Conservation (phyloP, 2,797 vertebrate genomes). For the Neopelma chrysocephalum region DNA sequence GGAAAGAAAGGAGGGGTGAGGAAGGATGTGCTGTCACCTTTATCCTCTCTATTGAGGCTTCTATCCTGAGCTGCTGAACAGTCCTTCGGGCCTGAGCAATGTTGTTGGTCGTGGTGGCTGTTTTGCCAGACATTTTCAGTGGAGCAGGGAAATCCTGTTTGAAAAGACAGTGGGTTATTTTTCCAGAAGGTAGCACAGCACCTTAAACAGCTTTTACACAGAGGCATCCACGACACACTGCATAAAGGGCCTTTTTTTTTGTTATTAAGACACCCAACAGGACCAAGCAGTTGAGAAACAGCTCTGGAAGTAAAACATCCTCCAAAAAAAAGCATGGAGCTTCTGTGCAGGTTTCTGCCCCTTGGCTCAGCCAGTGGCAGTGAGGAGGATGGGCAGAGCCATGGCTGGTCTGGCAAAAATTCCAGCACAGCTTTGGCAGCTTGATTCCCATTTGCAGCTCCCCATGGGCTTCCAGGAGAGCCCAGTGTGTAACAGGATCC, state of each 20-base stretch:
- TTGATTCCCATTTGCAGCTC: background rate
- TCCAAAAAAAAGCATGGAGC: rapidly evolving
- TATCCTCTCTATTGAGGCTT: slow-evolving; percentile 93
- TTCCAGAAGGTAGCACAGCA: background rate
- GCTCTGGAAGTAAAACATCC: rapidly evolving
- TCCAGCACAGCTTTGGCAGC: background rate
- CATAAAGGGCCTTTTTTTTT: background rate
- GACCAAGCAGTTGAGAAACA: no score
- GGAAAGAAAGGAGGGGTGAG: background rate
- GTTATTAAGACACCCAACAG: background rate
- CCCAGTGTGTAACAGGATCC: background rate
- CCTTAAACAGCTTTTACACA: background rate
- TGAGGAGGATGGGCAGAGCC: background rate
- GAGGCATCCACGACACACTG: rapidly evolving
- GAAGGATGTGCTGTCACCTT: slow-evolving; percentile 78
- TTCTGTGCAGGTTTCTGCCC: background rate
- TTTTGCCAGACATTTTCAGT: slow-evolving; percentile 89
- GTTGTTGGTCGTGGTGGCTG: slow-evolving; percentile 87
- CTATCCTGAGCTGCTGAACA: slow-evolving; percentile 90
- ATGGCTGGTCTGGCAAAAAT: rapidly evolving
- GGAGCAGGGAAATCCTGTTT: slow-evolving; percentile 16
- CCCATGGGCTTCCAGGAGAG: background rate
- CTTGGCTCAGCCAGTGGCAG: background rate
- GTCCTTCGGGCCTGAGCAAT: slow-evolving; percentile 84
- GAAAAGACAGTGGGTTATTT: background rate